A percentile compares a stretch with the other conserved stretches of the same genome.
phyloP scores from a whole-genome alignment of 2,797 vertebrate species.

The Eulemur albifrons region DNA sequence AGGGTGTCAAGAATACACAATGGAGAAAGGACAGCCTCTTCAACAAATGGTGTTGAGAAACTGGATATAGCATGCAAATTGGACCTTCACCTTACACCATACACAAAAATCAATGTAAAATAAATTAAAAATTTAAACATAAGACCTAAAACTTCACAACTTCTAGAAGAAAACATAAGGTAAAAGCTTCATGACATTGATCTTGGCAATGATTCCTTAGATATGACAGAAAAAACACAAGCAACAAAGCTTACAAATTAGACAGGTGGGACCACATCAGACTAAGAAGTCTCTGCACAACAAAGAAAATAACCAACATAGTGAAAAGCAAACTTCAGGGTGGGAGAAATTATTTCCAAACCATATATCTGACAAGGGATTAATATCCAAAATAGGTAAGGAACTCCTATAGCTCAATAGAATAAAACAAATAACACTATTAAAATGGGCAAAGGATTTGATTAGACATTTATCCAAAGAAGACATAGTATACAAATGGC shows the following conservation, averaged over 20 bases:
- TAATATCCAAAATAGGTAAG: neutral
- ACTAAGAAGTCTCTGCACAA: neutral
- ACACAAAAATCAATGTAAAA: neutral
- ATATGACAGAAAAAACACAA: neutral
- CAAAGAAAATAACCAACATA: neutral
- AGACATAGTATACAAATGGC: neutral
- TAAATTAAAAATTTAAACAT: neutral
- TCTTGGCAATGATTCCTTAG: neutral
- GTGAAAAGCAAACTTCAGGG: neutral
- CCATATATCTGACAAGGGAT: neutral
- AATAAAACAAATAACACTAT: neutral
- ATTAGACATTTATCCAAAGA: neutral
- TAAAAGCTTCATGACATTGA: neutral
- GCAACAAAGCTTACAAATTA: neutral
- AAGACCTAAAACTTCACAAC: neutral
- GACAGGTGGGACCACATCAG: neutral
- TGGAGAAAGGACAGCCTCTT: neutral
- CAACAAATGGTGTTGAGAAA: neutral
- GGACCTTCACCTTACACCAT: neutral
- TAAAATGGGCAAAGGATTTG: neutral
- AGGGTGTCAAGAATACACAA: neutral
- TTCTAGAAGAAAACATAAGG: neutral
- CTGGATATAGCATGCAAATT: neutral
- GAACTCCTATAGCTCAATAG: neutral
- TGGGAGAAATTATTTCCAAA: neutral